phyloP scores from a whole-genome alignment of 1,140 invertebrate genomes.

The Nasonia giraulti region DNA sequence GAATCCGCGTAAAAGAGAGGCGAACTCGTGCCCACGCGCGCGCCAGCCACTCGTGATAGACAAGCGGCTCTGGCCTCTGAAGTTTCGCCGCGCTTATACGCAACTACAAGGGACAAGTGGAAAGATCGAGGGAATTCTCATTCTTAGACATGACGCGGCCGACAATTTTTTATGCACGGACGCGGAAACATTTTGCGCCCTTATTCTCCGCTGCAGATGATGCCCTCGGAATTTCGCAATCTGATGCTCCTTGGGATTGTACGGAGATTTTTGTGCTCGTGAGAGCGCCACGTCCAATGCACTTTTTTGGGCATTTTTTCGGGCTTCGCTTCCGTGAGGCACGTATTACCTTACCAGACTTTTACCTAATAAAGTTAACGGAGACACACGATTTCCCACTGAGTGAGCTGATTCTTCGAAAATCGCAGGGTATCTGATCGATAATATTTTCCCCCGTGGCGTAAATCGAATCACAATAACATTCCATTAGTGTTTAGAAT shows the following conservation, averaged over 20 bases:
- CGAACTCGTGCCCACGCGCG: slow-evolving; percentile 57
- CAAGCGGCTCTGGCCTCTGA: slow-evolving; percentile 60
- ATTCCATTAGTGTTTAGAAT: slow-evolving; percentile 41
- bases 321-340: too few relatives aligned
- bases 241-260: not conserved
- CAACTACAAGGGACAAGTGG: slow-evolving; percentile 1
- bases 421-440: not conserved
- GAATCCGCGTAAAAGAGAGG: slow-evolving; percentile 70
- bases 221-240: slow-evolving; percentile 26
- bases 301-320: not conserved
- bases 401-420: not conserved
- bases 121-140: slow-evolving; percentile 19
- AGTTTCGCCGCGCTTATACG: slow-evolving; percentile 61
- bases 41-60: slow-evolving; percentile 58
- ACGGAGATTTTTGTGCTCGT: too few relatives aligned
- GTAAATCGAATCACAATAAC: slow-evolving; percentile 35
- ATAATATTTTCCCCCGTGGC: slow-evolving; percentile 4
- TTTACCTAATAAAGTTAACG: not conserved
- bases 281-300: too few relatives aligned
- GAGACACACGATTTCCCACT: not conserved
- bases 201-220: too few relatives aligned
- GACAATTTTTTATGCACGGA: slow-evolving; percentile 31
- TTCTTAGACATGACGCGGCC: slow-evolving; percentile 17
- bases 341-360: too few relatives aligned
- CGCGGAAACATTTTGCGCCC: slow-evolving; percentile 18